Base-by-base conservation (phyloP, 1,140 invertebrate species). In the Oryctes rhinoceros region DNA sequence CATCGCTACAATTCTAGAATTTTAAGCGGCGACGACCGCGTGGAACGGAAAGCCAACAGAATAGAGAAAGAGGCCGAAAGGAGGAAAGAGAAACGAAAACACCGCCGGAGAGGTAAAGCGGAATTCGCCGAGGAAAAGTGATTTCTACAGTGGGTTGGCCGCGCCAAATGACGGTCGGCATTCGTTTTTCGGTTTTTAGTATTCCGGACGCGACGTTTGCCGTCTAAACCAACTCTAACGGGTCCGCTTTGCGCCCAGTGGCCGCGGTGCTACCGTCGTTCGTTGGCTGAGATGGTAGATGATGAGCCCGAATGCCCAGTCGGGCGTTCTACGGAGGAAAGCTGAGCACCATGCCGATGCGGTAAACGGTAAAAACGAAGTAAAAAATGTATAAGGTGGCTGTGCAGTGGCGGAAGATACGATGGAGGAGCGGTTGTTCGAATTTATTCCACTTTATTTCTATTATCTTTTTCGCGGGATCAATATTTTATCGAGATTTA, bases 261-360 rank as follows among this genome's bases (percentile, higher is more conserved):
- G 20, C 35, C 65, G 24, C 24, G 65, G 65, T 20, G 9, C 24
- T 44, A 37, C 18, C 24, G 18, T 15, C 35, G 65, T 24, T 24
- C 18, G 65, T 71, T 71, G 20, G n/a, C 13, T 18, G 9, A 24
- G 65, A 24, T 24, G 53, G 18, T 71, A 24, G 65, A 71, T 71
- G 65, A 71, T 71, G 65, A 71, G 65, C 35, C 37, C 65, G 24
- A 71, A 71, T 71, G 20, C 65, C 65, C 65, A 71, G 65, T 71
- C 65, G 65, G 65, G 24, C 24, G n/a, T 71, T 71, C 35, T 71
- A 30, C 24, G 65, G 65, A 7, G 11, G 24, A 71, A 37, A 30
- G 65, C 65, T 71, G 65, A 30, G 24, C 20, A 9, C 11, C 18
- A 71, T 71, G 65, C 65, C 65, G 65, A 71, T 71, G 53, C 7